A percentile compares a stretch with the other conserved stretches of the same genome.
phyloP scores from a whole-genome alignment of 2,888 invertebrate species.

The Eilema depressum region DNA sequence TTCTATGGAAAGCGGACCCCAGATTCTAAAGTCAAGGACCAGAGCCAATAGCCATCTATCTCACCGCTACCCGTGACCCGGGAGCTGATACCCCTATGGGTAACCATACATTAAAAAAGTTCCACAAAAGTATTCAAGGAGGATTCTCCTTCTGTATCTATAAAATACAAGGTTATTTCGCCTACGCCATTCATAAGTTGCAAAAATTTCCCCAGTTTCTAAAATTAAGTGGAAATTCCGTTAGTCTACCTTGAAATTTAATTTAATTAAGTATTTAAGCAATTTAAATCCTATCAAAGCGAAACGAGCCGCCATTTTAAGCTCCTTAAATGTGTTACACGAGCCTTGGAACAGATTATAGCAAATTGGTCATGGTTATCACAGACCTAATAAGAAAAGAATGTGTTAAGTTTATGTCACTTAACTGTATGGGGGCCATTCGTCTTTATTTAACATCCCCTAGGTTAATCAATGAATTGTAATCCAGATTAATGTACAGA shows the following conservation, averaged over 20 bases:
- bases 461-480: neutral
- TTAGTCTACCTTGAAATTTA: neutral
- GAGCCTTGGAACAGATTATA: conserved; percentile 6
- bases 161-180: neutral
- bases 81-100: neutral
- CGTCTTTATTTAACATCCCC: neutral
- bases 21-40: too few relatives aligned
- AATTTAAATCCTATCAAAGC: conserved; percentile 1
- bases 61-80: too few relatives aligned
- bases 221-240: neutral
- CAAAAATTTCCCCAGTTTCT: neutral
- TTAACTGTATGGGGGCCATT: neutral
- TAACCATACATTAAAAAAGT: neutral
- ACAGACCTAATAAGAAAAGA: neutral
- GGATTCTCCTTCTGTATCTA: neutral
- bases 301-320: neutral
- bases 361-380: conserved; percentile 3
- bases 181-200: neutral
- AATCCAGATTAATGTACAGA: neutral
- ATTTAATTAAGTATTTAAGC: conserved; percentile 2
- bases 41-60: too few relatives aligned
- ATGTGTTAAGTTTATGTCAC: neutral
- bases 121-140: too few relatives aligned
- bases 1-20: too few relatives aligned
- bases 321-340: neutral